A percentile compares a stretch with the other conserved stretches of the same genome.
These are phyloP conservation scores for Papilio dardanus DNA, from an alignment of 1,140 invertebrate genomes.

Conservation along the genomic window DNA sequence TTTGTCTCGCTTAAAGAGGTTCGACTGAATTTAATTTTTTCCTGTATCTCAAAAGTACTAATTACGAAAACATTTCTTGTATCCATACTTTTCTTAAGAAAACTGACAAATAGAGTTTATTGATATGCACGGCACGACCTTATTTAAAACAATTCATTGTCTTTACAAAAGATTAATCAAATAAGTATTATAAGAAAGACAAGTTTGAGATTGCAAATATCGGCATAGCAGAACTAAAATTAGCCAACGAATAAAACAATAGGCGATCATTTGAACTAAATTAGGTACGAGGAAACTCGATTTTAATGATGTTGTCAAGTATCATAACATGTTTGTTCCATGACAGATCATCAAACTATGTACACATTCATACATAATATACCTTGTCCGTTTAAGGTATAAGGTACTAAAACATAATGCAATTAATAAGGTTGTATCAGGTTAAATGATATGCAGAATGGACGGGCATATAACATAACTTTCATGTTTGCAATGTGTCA, in stretches of 20 bases:
- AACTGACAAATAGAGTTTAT: too few species aligned
- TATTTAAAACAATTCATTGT: background rate
- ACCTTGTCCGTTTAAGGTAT: too few species aligned
- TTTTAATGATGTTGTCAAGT: slow-evolving; percentile 28
- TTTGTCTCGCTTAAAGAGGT: too few species aligned
- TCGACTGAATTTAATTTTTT: too few species aligned
- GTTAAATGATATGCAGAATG: too few species aligned
- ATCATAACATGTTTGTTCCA: slow-evolving; percentile 3
- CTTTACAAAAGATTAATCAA: background rate
- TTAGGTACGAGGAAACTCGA: slow-evolving; percentile 21
- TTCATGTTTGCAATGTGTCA: too few species aligned
- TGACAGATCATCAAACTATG: background rate
- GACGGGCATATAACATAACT: too few species aligned
- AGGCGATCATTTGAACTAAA: background rate
- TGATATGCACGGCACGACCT: too few species aligned
- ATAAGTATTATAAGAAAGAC: background rate
- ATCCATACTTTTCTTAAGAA: too few species aligned
- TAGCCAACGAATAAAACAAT: slow-evolving; percentile 15
- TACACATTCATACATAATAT: background rate
- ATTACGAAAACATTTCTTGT: background rate
- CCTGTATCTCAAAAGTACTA: background rate
- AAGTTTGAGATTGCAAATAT: background rate
- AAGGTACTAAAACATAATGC: too few species aligned
- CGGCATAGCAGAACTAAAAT: background rate
- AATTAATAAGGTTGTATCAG: too few species aligned